Evolutionary conservation across 2,888 invertebrate species (phyloP).

Genomic region (Lomographa bimaculata): DNA sequence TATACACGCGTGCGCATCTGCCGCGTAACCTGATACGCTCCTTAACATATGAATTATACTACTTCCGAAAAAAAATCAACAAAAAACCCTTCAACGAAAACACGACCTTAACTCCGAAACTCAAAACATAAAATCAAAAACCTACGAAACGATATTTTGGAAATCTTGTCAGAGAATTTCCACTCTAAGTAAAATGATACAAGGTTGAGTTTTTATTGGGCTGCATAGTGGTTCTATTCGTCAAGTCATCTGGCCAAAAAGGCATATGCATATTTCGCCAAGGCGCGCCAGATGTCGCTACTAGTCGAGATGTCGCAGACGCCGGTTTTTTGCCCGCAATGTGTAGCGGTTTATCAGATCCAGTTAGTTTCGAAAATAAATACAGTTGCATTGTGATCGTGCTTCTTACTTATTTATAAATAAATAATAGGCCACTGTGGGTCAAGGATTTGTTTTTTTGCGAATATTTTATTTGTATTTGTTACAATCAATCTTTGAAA

Average conservation of each 20-base stretch:
- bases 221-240: slow-evolving; percentile 37
- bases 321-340: slow-evolving; percentile 52
- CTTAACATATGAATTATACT: slow-evolving; percentile 73
- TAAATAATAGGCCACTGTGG: slow-evolving; percentile 30
- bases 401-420: slow-evolving; percentile 16
- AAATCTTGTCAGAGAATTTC: slow-evolving; percentile 5
- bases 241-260: slow-evolving; percentile 68
- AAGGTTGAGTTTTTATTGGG: too few species aligned
- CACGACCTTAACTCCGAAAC: slow-evolving; percentile 34
- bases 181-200: slow-evolving; percentile 17
- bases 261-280: slow-evolving; percentile 72
- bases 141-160: neutral
- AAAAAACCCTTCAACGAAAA: slow-evolving; percentile 32
- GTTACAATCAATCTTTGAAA: too few species aligned
- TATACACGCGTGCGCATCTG: slow-evolving; percentile 62
- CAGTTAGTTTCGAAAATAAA: slow-evolving; percentile 44
- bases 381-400: slow-evolving; percentile 30
- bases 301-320: slow-evolving; percentile 57
- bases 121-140: slow-evolving; percentile 24
- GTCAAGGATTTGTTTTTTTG: slow-evolving; percentile 20
- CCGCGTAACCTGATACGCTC: slow-evolving; percentile 76
- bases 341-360: slow-evolving; percentile 61
- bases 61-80: slow-evolving; percentile 65
- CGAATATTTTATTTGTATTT: neutral
- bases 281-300: slow-evolving; percentile 63